Base-by-base conservation (phyloP, 2,888 invertebrate species). In the Thelaira solivaga region DNA sequence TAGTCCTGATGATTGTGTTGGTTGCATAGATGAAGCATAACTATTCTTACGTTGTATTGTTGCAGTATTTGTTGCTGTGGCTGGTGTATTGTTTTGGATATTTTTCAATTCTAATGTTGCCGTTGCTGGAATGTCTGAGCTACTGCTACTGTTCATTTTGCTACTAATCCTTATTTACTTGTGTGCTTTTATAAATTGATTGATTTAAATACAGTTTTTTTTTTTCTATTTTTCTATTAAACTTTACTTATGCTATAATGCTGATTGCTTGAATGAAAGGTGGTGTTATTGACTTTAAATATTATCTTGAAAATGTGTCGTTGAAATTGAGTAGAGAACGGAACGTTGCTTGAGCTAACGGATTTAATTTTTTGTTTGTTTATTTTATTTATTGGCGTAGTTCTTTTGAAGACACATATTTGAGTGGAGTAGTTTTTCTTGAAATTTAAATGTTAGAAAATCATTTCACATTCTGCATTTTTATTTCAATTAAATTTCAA, bases 401-500 rank as follows among this genome's bases (percentile, higher is more conserved):
- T 45, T 61, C 10, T 22, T 64, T 29, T 53, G 20, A 34, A 53
- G 26, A 64, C 64, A 72, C 72, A 77, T 67, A 45, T 47, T 39
- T 55, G 36, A 51, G 45, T 53, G 24, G 34, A 36, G 45, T 51
- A 43, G n/a, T 41, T 39, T 51, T 13, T 8, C 26, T 8, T 57
- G 36, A 11, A 34, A 31, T 7, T 45, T 34, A 5, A n/a, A n/a
- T n/a, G n/a, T n/a, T n/a, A n/a, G n/a, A n/a, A n/a, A n/a, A n/a
- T n/a, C n/a, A n/a, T n/a, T n/a, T n/a, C n/a, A n/a, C n/a, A n/a
- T n/a, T n/a, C n/a, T n/a, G n/a, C n/a, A n/a, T n/a, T n/a, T n/a
- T n/a, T n/a, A n/a, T n/a, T n/a, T n/a, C n/a, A n/a, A 72, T 77
- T 64, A 57, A 47, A 45, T 73, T 77, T 64, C 64, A 77, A n/a